Conservation (phyloP, 2,113 vertebrate species). For the Erythrolamprus reginae region DNA sequence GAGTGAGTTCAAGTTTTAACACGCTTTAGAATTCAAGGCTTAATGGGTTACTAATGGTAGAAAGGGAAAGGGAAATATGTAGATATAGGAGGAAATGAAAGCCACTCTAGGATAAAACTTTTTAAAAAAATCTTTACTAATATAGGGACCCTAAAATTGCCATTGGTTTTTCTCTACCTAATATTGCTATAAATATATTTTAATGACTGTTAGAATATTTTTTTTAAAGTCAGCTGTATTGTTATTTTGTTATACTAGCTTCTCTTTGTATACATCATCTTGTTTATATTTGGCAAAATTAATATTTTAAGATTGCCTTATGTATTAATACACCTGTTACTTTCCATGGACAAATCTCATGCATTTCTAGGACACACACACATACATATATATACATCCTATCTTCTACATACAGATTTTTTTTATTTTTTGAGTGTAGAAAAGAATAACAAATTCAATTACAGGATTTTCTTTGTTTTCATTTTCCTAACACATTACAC, state of each 20-base stretch:
- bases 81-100: neutral
- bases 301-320: neutral
- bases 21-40: neutral
- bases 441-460: neutral
- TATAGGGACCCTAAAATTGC: neutral
- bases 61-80: neutral
- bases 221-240: neutral
- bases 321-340: neutral
- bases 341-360: neutral
- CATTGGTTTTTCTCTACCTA: neutral
- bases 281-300: neutral
- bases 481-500: neutral
- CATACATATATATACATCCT: neutral
- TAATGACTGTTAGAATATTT: neutral
- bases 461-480: neutral
- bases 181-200: neutral
- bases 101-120: neutral
- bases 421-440: neutral
- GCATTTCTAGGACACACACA: neutral
- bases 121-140: neutral
- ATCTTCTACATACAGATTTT: neutral
- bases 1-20: neutral
- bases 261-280: neutral
- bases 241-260: neutral
- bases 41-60: neutral